Conservation (phyloP, 2,888 invertebrate genomes). For the Amorpha juglandis region DNA sequence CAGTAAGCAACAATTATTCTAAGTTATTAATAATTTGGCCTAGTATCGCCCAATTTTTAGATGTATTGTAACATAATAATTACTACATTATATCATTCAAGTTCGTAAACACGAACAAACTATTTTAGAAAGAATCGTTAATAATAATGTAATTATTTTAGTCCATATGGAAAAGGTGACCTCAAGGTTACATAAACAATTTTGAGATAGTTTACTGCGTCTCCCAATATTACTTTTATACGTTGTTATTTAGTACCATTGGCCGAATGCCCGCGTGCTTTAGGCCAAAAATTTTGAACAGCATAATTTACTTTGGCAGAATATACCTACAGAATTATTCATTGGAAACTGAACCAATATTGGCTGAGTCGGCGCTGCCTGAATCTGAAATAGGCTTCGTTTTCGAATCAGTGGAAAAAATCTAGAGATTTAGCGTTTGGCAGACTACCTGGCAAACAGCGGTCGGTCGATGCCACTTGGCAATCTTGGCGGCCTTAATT, state of each 20-base stretch:
- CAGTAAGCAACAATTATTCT: too few relatives aligned
- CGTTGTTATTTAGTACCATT: constrained; percentile 37
- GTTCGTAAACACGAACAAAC: too few relatives aligned
- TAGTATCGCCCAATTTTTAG: too few relatives aligned
- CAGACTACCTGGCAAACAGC: constrained; percentile 59
- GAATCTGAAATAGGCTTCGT: constrained; percentile 46
- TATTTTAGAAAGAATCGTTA: too few relatives aligned
- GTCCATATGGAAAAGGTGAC: neutral
- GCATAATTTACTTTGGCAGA: constrained; percentile 40
- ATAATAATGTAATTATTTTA: neutral
- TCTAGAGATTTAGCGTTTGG: constrained; percentile 52
- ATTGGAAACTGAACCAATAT: constrained; percentile 48
- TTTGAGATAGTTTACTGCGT: neutral
- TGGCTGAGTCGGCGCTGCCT: constrained; percentile 40
- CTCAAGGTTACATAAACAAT: neutral
- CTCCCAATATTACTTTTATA: constrained; percentile 25
- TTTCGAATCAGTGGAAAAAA: constrained; percentile 40
- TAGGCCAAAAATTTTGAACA: constrained; percentile 34
- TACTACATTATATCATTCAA: too few relatives aligned
- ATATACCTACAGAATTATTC: constrained; percentile 46
- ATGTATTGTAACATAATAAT: too few relatives aligned
- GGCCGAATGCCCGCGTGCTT: constrained; percentile 40
- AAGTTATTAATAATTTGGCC: too few relatives aligned
- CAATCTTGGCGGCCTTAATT: constrained; percentile 56
- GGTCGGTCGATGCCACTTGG: constrained; percentile 47